phyloP scores from a whole-genome alignment of 35 echinoderm and acorn worm genomes.

The Hemicentrotus pulcherrimus region DNA sequence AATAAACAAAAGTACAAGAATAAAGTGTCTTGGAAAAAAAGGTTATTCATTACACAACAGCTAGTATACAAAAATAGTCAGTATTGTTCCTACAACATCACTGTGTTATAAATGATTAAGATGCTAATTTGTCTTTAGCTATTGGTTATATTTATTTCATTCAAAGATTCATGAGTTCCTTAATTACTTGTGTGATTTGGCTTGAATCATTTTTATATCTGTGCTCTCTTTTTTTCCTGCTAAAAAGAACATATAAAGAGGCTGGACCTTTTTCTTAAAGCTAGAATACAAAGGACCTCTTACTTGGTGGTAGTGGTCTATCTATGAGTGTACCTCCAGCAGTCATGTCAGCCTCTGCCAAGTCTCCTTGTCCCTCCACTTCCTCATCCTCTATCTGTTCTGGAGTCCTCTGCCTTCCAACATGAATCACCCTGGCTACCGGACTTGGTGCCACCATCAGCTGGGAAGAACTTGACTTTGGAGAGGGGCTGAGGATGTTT shows the following conservation, averaged over 20 bases:
- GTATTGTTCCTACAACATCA: too few species aligned
- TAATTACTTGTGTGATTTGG: too few species aligned
- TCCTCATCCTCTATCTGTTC: slow-evolving; percentile 24
- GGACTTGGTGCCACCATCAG: background rate
- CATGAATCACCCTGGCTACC: slow-evolving; percentile 76
- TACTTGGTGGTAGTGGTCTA: slow-evolving; percentile 25
- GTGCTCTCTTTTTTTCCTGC: too few species aligned
- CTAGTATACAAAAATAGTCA: too few species aligned
- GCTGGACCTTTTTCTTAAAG: too few species aligned
- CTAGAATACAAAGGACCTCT: background rate
- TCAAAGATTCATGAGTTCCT: too few species aligned
- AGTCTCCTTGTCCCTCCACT: background rate
- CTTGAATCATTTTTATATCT: too few species aligned
- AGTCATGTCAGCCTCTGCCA: slow-evolving; percentile 6
- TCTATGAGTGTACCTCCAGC: slow-evolving; percentile 19
- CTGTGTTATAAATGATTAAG: too few species aligned
- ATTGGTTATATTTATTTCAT: too few species aligned
- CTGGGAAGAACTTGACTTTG: background rate
- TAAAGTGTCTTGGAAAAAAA: background rate
- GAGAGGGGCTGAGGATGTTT: background rate
- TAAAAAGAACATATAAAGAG: too few species aligned
- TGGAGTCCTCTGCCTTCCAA: slow-evolving; percentile 25
- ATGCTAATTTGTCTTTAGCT: too few species aligned
- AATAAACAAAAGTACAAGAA: background rate
- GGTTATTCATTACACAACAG: too few species aligned